Percentiles rank a stretch among this genome's conserved stretches.
Evolutionary conservation across 2,113 vertebrate species (phyloP).

Genomic region (Anolis sagrei): DNA sequence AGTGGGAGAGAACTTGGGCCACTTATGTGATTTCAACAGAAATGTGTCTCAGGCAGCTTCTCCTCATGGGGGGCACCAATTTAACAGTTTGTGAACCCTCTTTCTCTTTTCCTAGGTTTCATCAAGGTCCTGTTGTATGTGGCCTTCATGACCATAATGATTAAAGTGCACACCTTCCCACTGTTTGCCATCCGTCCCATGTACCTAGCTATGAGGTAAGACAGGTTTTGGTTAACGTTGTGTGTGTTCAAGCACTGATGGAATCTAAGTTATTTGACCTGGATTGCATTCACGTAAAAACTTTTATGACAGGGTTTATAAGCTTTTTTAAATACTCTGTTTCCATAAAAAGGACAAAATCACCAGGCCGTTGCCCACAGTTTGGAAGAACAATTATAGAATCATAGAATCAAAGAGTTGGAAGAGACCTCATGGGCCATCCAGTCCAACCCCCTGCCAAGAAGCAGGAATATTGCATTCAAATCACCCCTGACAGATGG

Average conservation of each 20-base stretch:
- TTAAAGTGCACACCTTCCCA: slow-evolving; percentile 98
- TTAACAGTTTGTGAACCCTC: neutral
- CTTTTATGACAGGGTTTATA: neutral
- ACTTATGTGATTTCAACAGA: neutral
- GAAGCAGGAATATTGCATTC: no score
- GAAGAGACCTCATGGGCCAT: no score
- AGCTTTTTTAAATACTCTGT: no score
- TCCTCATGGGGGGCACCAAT: no score
- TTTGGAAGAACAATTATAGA: neutral
- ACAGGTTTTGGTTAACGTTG: neutral
- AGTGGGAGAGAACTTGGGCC: neutral
- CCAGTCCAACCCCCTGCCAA: no score
- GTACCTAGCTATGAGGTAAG: slow-evolving; percentile 99
- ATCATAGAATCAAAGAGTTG: no score
- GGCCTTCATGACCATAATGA: slow-evolving; percentile 99
- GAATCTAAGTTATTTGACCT: neutral
- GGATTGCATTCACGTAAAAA: neutral
- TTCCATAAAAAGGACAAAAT: no score
- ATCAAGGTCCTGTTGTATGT: slow-evolving; percentile 97
- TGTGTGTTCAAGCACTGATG: neutral
- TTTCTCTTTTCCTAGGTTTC: slow-evolving; percentile 80
- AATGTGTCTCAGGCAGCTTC: no score
- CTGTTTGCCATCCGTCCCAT: slow-evolving; percentile 98
- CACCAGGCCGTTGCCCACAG: no score
- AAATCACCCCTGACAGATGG: no score